Evolutionary conservation across 2,113 vertebrate species (phyloP), one percentile per base, ranked within the genome.

Genomic region (Otus sunia): DNA sequence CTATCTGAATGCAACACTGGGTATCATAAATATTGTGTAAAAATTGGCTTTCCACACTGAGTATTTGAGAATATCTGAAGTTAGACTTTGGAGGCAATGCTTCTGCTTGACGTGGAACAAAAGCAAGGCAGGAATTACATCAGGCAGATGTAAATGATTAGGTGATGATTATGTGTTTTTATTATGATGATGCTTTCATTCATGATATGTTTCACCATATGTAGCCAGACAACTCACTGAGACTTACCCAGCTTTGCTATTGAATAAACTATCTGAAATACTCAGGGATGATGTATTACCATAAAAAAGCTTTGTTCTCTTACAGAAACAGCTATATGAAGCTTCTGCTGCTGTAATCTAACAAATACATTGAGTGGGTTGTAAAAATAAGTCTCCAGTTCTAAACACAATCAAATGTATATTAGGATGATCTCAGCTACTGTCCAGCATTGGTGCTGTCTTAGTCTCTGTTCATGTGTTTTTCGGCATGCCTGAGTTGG

Each of bases 101-200:
- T 87, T 69, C 41, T 71, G 27, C 50, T 88, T 91, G 55, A 9
- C 5, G 1, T 59, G 50, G 73, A 63, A 43, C 32, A 69, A 47
- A 71, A 80, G 27, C 0, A 0, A 90, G 50, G 25, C 37, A 85
- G 69, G 41, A 81, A 27, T 84, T 63, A 22, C 12, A 41, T 67
- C 41, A 75, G 52, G 47, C 56, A 94, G 80, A 68, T 87, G 52
- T 74, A 71, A 84, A 75, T 72, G 22, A 78, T 87, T 82, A 43
- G n/a, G 47, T 90, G n/a, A 36, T 87, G 37, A 63, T 81, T 29
- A 71, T 68, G 21, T 85, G 25, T 72, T 85, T 93, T 72, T 82
- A 88, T 79, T 14, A 43, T 88, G 66, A 55, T 77, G n/a, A 67
- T 92, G 52, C 60, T 88, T 66, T 90, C 90, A 68, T 26, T 87